Percentiles rank a stretch among this genome's conserved stretches.
These are phyloP conservation scores for Tiliacea aurago DNA, from an alignment of 2,888 invertebrate species.

Conservation along the genomic window DNA sequence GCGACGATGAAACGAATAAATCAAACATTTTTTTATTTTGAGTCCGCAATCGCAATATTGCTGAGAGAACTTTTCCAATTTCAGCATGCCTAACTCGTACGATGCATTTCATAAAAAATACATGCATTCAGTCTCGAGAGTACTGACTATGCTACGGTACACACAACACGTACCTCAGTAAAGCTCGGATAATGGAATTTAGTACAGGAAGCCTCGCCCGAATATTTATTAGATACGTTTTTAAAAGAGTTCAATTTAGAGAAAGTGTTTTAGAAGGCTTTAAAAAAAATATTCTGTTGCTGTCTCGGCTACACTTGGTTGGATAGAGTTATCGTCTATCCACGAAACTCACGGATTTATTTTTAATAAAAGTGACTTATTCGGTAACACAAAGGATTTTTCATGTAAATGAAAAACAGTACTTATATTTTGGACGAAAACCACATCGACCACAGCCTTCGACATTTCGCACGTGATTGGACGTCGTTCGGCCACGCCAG, in stretches of 20 bases:
- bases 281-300: neutral
- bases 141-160: conserved; percentile 5
- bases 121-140: conserved; percentile 25
- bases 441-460: conserved; percentile 76
- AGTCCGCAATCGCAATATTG: conserved; percentile 21
- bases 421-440: conserved; percentile 49
- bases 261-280: neutral
- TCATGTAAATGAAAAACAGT: conserved; percentile 16
- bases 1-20: conserved; percentile 10
- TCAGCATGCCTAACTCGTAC: conserved; percentile 40
- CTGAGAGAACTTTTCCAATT: conserved; percentile 58
- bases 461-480: conserved; percentile 72
- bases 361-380: neutral
- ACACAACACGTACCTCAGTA: conserved; percentile 6
- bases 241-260: conserved; percentile 5
- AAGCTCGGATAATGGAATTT: conserved; percentile 22
- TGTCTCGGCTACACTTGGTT: neutral
- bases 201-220: neutral
- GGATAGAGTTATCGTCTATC: neutral
- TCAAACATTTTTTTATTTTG: conserved; percentile 39
- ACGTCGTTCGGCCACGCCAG: conserved; percentile 61
- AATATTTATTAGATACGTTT: conserved; percentile 11
- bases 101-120: conserved; percentile 58
- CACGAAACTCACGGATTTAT: neutral
- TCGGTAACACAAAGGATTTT: conserved; percentile 21